Evolutionary conservation across 2,888 invertebrate genomes (phyloP).

Genomic region (Tenthredo mesomela): DNA sequence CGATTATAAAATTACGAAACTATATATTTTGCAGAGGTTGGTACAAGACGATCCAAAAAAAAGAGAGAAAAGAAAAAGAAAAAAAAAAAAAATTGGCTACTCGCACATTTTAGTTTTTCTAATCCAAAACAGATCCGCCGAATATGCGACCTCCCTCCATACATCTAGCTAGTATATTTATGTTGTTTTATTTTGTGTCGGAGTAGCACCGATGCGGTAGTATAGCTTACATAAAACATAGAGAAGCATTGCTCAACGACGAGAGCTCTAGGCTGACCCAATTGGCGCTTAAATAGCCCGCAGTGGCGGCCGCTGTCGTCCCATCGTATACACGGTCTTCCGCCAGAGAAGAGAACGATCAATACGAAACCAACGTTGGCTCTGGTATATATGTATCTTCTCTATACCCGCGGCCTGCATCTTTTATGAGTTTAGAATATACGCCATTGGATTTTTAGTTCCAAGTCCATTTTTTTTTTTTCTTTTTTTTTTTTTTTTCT

Average conservation of each 20-base stretch:
- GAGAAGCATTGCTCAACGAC: constrained; percentile 48
- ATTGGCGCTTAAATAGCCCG: constrained; percentile 68
- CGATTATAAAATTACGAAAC: too few species aligned
- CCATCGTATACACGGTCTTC: constrained; percentile 9
- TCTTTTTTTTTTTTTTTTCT: too few species aligned
- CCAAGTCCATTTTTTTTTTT: neutral
- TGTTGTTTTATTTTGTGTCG: constrained; percentile 27
- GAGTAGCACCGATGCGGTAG: neutral
- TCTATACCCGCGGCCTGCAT: neutral
- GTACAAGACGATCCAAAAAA: too few species aligned
- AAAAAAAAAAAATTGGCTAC: neutral
- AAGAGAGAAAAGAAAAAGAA: too few species aligned
- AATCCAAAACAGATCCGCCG: constrained; percentile 1
- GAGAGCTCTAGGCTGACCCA: constrained; percentile 65
- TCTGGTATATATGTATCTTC: neutral
- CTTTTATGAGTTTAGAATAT: constrained; percentile 1
- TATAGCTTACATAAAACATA: constrained; percentile 29
- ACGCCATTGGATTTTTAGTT: neutral
- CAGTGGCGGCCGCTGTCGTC: constrained; percentile 60
- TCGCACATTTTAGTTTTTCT: neutral
- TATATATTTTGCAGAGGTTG: too few species aligned
- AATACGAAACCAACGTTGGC: constrained; percentile 59
- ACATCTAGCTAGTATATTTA: neutral
- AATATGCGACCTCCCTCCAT: neutral
- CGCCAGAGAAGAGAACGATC: constrained; percentile 60